Percentiles rank a stretch among this genome's conserved stretches.
phyloP scores from a whole-genome alignment of 1,140 invertebrate genomes.

The Mizuhopecten yessoensis region DNA sequence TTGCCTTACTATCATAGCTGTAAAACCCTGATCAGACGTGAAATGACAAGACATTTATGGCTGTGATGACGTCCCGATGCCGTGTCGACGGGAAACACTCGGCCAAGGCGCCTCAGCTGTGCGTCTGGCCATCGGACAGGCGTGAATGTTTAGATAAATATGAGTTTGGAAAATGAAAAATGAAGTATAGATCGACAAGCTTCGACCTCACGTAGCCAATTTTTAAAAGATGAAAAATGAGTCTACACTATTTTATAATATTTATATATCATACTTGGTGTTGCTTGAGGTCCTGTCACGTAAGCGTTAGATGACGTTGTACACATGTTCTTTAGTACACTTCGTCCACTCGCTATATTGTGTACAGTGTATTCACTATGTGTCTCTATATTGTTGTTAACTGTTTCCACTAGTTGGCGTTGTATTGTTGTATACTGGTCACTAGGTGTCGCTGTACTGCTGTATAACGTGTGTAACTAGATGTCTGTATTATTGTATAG shows the following conservation, averaged over 20 bases:
- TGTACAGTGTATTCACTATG: too few relatives aligned
- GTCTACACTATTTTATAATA: neutral
- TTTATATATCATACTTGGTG: neutral
- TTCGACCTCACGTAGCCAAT: neutral
- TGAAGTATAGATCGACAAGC: neutral
- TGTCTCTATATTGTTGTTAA: too few relatives aligned
- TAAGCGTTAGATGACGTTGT: too few relatives aligned
- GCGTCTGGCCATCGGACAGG: neutral
- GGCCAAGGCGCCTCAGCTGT: neutral
- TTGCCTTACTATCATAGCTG: neutral
- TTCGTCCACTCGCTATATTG: too few relatives aligned
- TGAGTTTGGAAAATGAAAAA: neutral
- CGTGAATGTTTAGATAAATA: neutral
- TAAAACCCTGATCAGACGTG: neutral
- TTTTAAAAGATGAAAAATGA: neutral
- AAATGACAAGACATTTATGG: conserved; percentile 16
- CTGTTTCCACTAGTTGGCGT: too few relatives aligned
- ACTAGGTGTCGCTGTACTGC: too few relatives aligned
- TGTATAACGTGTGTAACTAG: too few relatives aligned
- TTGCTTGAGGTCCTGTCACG: too few relatives aligned
- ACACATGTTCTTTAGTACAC: too few relatives aligned
- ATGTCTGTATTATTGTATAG: too few relatives aligned
- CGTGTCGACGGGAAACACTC: neutral
- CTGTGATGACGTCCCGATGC: neutral
- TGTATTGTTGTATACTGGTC: too few relatives aligned